Evolutionary conservation across 2,113 vertebrate genomes (phyloP).

Genomic region (Shinisaurus crocodilurus): DNA sequence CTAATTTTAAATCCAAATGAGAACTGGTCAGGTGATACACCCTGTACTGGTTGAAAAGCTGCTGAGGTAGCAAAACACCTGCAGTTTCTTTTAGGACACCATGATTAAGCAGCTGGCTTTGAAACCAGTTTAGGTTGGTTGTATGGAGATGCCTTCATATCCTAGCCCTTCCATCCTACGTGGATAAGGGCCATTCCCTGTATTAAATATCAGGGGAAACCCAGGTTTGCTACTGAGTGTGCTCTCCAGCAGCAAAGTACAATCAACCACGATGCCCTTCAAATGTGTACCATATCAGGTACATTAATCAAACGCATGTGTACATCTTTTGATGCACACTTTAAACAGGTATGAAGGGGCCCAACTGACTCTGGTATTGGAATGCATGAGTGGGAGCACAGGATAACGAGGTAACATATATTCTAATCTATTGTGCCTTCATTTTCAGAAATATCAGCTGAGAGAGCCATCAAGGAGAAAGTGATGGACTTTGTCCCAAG

Average conservation of each 20-base stretch:
- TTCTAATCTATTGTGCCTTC: neutral
- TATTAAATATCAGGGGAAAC: neutral
- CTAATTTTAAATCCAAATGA: neutral
- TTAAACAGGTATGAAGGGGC: neutral
- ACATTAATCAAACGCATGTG: too few species aligned
- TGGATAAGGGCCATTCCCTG: neutral
- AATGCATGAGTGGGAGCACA: too few species aligned
- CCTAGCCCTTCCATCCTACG: too few species aligned
- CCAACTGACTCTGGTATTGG: neutral
- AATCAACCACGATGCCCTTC: neutral
- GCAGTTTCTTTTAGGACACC: neutral
- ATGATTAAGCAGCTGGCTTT: neutral
- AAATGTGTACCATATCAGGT: neutral
- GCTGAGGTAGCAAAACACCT: neutral
- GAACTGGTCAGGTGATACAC: neutral
- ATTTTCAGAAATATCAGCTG: neutral
- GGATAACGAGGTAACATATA: too few species aligned
- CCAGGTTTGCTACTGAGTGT: neutral
- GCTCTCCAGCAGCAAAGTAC: neutral
- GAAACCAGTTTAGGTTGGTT: neutral
- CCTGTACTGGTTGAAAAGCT: neutral
- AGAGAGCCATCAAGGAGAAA: neutral
- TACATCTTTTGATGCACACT: neutral
- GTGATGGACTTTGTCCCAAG: neutral
- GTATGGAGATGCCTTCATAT: neutral